phyloP scores from a whole-genome alignment of 2,888 invertebrate species.

The Agrochola lota region DNA sequence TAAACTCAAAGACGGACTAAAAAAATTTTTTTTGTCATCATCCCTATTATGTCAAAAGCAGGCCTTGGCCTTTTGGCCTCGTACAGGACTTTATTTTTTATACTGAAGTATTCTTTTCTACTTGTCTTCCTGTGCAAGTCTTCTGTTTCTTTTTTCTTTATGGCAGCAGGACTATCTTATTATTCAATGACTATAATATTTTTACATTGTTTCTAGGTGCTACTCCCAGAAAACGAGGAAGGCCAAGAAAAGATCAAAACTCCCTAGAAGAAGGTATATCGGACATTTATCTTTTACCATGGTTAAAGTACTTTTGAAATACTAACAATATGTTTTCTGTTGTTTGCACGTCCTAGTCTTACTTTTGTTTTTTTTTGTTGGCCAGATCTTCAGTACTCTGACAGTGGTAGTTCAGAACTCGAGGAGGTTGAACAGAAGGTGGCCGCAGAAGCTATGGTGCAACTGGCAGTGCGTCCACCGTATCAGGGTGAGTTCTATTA shows the following conservation, averaged over 20 bases:
- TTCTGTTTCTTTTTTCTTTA: neutral
- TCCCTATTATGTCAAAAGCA: no score
- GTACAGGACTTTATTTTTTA: neutral
- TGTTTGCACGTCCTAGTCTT: neutral
- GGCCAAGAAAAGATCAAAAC: slow-evolving; percentile 91
- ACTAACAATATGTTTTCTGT: neutral
- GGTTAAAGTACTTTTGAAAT: neutral
- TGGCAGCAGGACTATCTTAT: neutral
- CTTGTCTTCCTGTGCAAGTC: neutral
- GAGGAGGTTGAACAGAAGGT: slow-evolving; percentile 91
- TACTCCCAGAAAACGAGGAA: slow-evolving; percentile 85
- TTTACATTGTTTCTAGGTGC: slow-evolving; percentile 71
- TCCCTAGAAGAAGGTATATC: slow-evolving; percentile 93
- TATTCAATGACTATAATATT: neutral
- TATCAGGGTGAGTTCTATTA: slow-evolving; percentile 53
- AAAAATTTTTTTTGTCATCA: no score
- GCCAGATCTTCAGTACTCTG: slow-evolving; percentile 88
- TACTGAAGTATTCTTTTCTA: neutral
- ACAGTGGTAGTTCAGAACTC: slow-evolving; percentile 88
- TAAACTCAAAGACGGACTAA: no score
- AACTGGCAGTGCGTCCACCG: slow-evolving; percentile 87
- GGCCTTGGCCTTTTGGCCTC: no score
- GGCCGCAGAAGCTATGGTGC: slow-evolving; percentile 94
- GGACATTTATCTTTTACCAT: neutral
- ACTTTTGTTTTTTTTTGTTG: neutral